Conservation (phyloP, 2,113 vertebrate species). For the Vanacampus margaritifer region DNA sequence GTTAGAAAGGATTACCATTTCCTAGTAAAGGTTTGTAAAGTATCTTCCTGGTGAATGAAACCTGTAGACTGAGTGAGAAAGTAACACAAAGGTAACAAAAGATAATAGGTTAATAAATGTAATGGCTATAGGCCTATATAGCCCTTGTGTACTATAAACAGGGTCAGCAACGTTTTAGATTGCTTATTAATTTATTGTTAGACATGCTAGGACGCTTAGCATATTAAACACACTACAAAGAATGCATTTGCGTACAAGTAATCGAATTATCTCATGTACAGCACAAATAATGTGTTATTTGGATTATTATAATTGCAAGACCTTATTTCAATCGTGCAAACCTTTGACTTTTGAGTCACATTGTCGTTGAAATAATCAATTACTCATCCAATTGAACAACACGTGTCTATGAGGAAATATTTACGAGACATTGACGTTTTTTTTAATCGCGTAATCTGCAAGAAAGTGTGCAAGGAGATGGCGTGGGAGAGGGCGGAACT, state of each 20-base stretch:
- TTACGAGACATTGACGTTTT: slow-evolving; percentile 5
- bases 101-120: background rate
- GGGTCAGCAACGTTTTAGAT: background rate
- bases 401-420: slow-evolving; percentile 1
- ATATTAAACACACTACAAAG: background rate
- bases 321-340: background rate
- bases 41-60: background rate
- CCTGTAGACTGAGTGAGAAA: background rate
- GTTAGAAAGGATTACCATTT: background rate
- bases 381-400: background rate
- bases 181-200: background rate
- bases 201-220: background rate
- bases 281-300: background rate
- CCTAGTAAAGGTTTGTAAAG: background rate
- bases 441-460: background rate
- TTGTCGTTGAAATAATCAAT: background rate
- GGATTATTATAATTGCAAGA: background rate
- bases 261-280: background rate
- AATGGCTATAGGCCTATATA: background rate
- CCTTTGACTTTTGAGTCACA: background rate
- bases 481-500: background rate
- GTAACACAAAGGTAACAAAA: background rate
- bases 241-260: background rate
- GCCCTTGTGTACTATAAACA: background rate
- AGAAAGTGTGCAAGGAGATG: background rate